Evolutionary conservation across 2,888 invertebrate species (phyloP), one percentile per base, ranked within the genome.

Genomic region (Melanchra persicariae): DNA sequence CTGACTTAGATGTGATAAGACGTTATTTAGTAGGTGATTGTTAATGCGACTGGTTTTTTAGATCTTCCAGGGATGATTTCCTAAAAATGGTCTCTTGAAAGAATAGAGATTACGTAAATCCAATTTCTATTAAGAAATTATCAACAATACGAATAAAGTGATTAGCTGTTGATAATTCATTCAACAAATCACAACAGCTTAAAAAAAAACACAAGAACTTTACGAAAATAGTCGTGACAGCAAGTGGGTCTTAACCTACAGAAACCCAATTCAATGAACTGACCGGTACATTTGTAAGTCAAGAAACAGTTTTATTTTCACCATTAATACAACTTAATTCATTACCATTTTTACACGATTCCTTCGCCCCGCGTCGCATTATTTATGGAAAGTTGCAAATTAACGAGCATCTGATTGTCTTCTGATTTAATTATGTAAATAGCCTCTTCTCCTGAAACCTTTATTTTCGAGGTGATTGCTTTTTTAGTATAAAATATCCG

Each of bases 361-460:
- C 57, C 26, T 30, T 67, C 19, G 30, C 6, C 40, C 59, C 24
- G 37, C 34, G 58, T 24, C 60, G 17, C 47, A n/a, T 45, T 22
- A 37, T 43, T 45, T 22, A 60, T 63, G 17, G 10, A 52, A 64
- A 49, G 37, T 51, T 70, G 57, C 64, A 73, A 66, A 69, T 37
- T 67, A 73, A 81, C 51, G 77, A 77, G 67, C n/a, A 66, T 51
- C 63, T 64, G 74, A 74, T 82, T 79, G 66, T 61, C 51, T 70
- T 58, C 24, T 73, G 79, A 82, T 55, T 79, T 82, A 79, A 81
- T 82, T 79, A 82, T 82, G 70, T 68, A 79, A 82, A 72, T 70
- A 47, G 54, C 45, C 57, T 64, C 52, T 72, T 73, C 64, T 68
- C 47, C 54, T 58, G 17, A 64, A 69, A 61, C 61, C 62, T 65